These are phyloP conservation scores for Semnopithecus entellus DNA, from an alignment of 2,113 vertebrate genomes.

Conservation along the genomic window DNA sequence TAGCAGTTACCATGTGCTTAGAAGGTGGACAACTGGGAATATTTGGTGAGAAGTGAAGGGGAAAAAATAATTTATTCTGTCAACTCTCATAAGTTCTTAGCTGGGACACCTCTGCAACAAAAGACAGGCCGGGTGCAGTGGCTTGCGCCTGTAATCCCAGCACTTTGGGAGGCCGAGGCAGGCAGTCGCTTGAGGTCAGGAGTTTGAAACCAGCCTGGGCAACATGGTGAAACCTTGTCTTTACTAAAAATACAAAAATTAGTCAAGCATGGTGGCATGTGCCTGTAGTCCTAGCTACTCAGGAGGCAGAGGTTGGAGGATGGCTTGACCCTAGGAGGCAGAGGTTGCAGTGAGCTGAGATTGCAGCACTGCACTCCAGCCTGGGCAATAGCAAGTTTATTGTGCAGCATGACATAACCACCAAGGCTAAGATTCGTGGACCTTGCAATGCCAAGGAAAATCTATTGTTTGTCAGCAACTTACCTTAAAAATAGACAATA, in stretches of 20 bases:
- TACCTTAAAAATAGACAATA: not conserved
- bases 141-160: too few relatives aligned
- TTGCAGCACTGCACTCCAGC: too few relatives aligned
- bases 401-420: not conserved
- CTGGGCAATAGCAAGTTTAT: not conserved
- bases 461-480: not conserved
- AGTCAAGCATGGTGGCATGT: too few relatives aligned
- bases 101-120: not conserved
- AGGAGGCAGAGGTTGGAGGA: too few relatives aligned
- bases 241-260: too few relatives aligned
- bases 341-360: too few relatives aligned
- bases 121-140: accelerated
- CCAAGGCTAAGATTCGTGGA: not conserved
- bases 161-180: too few relatives aligned
- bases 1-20: not conserved
- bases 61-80: not conserved
- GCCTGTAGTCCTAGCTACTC: too few relatives aligned
- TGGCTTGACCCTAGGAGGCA: too few relatives aligned
- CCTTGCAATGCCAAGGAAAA: not conserved
- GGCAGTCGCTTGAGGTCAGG: too few relatives aligned
- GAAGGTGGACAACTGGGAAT: not conserved
- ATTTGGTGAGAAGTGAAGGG: not conserved
- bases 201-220: too few relatives aligned
- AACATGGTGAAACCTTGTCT: too few relatives aligned
- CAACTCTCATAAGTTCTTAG: not conserved